These are phyloP conservation scores for Tenthredo mesomela DNA, from an alignment of 2,888 invertebrate species.

Conservation along the genomic window DNA sequence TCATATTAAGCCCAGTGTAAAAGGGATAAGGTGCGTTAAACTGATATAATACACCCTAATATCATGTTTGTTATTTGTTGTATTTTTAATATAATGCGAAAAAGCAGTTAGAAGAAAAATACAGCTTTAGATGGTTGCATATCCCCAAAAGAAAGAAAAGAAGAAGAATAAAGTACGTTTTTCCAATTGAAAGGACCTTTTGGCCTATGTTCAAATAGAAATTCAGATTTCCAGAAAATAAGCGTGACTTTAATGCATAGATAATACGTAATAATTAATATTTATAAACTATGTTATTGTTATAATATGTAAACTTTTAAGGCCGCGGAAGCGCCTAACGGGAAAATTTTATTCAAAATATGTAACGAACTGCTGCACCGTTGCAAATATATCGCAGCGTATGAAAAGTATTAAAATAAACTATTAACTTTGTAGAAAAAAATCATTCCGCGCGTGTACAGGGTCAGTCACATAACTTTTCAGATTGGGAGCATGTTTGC, in stretches of 20 bases:
- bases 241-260: background rate
- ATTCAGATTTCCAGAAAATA: background rate
- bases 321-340: constrained; percentile 70
- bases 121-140: background rate
- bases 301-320: constrained; percentile 66
- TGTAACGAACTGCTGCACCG: constrained; percentile 22
- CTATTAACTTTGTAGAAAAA: constrained; percentile 25
- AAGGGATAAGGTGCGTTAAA: background rate
- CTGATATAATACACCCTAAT: background rate
- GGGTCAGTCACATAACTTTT: constrained; percentile 8
- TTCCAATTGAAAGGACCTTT: background rate
- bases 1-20: background rate
- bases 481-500: background rate
- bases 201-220: background rate
- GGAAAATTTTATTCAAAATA: constrained; percentile 47
- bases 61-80: background rate
- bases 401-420: constrained; percentile 32
- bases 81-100: background rate
- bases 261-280: constrained; percentile 38
- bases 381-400: constrained; percentile 32
- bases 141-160: background rate
- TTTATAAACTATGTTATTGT: constrained; percentile 49
- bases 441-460: background rate
- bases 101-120: background rate
- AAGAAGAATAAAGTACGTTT: background rate